Evolutionary conservation across 2,797 vertebrate species (phyloP).

Genomic region (Garrulus glandarius): DNA sequence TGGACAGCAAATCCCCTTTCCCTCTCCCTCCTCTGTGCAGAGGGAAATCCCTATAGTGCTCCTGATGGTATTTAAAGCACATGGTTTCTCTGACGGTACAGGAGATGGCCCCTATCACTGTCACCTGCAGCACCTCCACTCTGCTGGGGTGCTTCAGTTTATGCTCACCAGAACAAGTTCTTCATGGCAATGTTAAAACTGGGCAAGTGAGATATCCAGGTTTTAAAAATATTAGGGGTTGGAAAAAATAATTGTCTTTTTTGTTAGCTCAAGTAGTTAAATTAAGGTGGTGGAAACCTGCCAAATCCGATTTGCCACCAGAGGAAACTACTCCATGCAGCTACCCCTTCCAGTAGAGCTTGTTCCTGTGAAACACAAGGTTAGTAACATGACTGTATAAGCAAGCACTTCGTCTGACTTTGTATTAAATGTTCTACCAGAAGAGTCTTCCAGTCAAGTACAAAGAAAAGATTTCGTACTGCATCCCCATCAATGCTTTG

Average conservation of each 20-base stretch:
- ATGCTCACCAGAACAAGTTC: background rate
- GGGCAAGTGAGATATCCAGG: background rate
- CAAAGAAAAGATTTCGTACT: background rate
- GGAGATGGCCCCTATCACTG: rapidly evolving
- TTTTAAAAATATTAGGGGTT: background rate
- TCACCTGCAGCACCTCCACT: background rate
- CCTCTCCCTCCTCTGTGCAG: background rate
- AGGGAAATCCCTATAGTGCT: background rate
- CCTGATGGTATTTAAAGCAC: background rate
- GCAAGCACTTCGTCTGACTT: background rate
- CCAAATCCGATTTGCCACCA: background rate
- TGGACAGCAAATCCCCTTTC: background rate
- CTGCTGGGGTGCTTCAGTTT: background rate
- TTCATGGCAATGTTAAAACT: background rate
- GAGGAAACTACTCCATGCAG: background rate
- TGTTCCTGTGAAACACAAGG: background rate
- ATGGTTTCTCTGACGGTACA: background rate
- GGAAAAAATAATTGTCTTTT: background rate
- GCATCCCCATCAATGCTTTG: background rate
- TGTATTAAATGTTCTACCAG: background rate
- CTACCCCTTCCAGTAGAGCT: background rate
- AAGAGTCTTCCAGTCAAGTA: background rate
- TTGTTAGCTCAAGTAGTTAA: background rate
- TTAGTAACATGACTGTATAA: background rate
- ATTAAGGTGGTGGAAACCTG: background rate